Evolutionary conservation across 2,888 invertebrate genomes (phyloP), one percentile per base, ranked within the genome.

Genomic region (Andrena trimmerana): DNA sequence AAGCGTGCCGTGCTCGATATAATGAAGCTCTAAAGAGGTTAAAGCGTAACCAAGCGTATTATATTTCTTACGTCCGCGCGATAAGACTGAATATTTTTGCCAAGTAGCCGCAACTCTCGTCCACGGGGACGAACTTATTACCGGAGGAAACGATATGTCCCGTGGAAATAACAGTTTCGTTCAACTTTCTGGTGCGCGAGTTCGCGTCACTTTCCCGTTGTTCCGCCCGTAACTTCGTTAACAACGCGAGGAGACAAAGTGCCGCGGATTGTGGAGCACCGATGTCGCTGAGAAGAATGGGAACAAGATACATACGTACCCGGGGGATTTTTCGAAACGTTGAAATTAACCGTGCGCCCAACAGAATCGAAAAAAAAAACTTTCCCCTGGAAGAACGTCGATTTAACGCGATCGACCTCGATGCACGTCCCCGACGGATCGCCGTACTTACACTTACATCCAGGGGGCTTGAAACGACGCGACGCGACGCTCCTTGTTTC

Each of bases 71-170:
- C 50, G 36, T 33, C 16, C 27, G 3, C 20, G 10, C 16, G 16
- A 29, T 13, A 27, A 16, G 20, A 2, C 60, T 20, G 48, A 70
- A 62, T 62, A 71, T 67, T 71, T 71, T 54, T 52, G 27, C 66
- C 16, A 0, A 42, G 36, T 4, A 20, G 27, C n/a, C 66, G 60
- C 76, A 80, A 76, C 76, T 66, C 60, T 31, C 13, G 66, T 42
- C 66, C 72, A 6, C 52, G 7, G 54, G 54, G 67, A 75, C 52
- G 60, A 71, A 65, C 80, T 81, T 81, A 68, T 71, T 78, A 81
- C 66, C 77, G 13, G 24, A 8, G 33, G 48, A 67, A 78, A 78
- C 48, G 78, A 13, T 78, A 48, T 54, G 62, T 71, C 48, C 13
- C 29, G 54, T 65, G 52, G 27, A 79, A 79, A 79, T 66, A 69